Percentiles rank a stretch among this genome's conserved stretches.
These are phyloP conservation scores for Metalampra italica DNA, from an alignment of 2,888 invertebrate species.

Conservation along the genomic window DNA sequence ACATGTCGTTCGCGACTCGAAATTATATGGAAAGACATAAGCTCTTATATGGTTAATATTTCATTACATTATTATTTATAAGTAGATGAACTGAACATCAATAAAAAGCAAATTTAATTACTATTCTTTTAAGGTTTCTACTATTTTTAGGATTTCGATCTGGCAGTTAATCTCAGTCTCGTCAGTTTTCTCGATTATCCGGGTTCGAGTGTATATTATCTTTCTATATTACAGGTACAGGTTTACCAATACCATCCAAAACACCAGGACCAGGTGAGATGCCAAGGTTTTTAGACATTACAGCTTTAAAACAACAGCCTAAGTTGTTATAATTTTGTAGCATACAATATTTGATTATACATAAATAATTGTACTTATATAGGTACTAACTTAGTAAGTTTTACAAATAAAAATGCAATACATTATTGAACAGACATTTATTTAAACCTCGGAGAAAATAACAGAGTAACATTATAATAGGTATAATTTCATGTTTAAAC, in stretches of 20 bases:
- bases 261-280: slow-evolving; percentile 42
- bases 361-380: slow-evolving; percentile 6
- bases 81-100: too few relatives aligned
- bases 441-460: slow-evolving; percentile 72
- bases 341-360: slow-evolving; percentile 12
- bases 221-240: slow-evolving; percentile 44
- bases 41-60: slow-evolving; percentile 68
- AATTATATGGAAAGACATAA: slow-evolving; percentile 85
- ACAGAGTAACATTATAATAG: slow-evolving; percentile 52
- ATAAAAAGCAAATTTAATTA: too few relatives aligned
- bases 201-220: too few relatives aligned
- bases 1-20: slow-evolving; percentile 85
- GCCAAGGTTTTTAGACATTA: slow-evolving; percentile 82
- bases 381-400: slow-evolving; percentile 10
- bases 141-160: too few relatives aligned
- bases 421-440: slow-evolving; percentile 72
- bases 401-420: slow-evolving; percentile 34
- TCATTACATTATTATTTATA: too few relatives aligned
- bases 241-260: slow-evolving; percentile 25
- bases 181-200: too few relatives aligned
- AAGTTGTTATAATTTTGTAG: slow-evolving; percentile 71
- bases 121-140: too few relatives aligned
- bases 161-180: too few relatives aligned
- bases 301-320: slow-evolving; percentile 83
- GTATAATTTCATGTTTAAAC: slow-evolving; percentile 39